Evolutionary conservation across 2,888 invertebrate genomes (phyloP), one percentile per base, ranked within the genome.

Genomic region (Aromia moschata): DNA sequence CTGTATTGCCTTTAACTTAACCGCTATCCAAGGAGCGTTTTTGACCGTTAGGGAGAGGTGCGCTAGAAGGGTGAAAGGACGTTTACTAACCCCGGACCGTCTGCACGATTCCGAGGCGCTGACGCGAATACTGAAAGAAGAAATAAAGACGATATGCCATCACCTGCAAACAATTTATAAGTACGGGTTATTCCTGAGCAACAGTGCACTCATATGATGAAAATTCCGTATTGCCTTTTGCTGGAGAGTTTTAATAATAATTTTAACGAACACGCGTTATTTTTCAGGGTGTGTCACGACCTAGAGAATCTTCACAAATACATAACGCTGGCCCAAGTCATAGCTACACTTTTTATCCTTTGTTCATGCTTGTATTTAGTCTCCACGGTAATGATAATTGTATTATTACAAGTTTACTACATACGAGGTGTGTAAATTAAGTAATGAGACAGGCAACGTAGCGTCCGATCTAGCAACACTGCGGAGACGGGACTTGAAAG

Each of bases 361-460:
- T 79, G 78, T 57, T 77, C 77, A 16, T 76, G 76, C 54, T 62
- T 79, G 30, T 77, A 77, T 62, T 60, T 79, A n/a, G 70, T 78
- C 5, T 77, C 77, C 10, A 74, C 75, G 64, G 78, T 78, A 71
- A 68, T 63, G 64, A 60, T 33, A 40, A 61, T 71, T n/a, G n/a
- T n/a, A n/a, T n/a, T n/a, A n/a, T n/a, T n/a, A n/a, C n/a, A n/a
- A n/a, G n/a, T n/a, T n/a, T n/a, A n/a, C n/a, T n/a, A n/a, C n/a
- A n/a, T n/a, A n/a, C n/a, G n/a, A n/a, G n/a, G n/a, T n/a, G n/a
- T n/a, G n/a, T n/a, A n/a, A n/a, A n/a, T n/a, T n/a, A n/a, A n/a
- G n/a, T n/a, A n/a, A n/a, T n/a, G n/a, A n/a, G n/a, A n/a, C n/a
- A n/a, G n/a, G n/a, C n/a, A n/a, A n/a, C n/a, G n/a, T n/a, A n/a